These are phyloP conservation scores for Camponotus floridanus DNA, from an alignment of 1,140 invertebrate genomes.

Conservation along the genomic window DNA sequence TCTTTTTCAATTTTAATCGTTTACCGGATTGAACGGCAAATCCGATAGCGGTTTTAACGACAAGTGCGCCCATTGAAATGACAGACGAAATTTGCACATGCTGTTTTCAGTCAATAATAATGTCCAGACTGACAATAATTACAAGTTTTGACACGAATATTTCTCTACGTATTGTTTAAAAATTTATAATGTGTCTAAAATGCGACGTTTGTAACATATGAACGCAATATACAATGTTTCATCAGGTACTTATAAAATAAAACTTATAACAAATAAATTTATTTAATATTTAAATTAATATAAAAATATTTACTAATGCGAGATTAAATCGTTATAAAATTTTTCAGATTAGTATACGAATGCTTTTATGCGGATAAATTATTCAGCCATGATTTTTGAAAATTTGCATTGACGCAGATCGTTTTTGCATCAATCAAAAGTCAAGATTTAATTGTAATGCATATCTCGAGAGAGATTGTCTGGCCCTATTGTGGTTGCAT, in stretches of 20 bases:
- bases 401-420: background rate
- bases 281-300: background rate
- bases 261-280: background rate
- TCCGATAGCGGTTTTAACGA: constrained; percentile 54
- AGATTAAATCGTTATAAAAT: background rate
- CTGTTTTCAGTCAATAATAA: constrained; percentile 42
- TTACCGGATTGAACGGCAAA: constrained; percentile 40
- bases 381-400: background rate
- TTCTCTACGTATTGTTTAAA: constrained; percentile 46
- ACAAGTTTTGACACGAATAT: constrained; percentile 52
- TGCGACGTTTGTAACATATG: background rate
- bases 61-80: constrained; percentile 46
- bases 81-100: constrained; percentile 53
- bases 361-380: background rate
- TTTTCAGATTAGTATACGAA: no score
- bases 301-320: background rate
- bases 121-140: constrained; percentile 46
- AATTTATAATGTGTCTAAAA: background rate
- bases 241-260: background rate
- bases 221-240: background rate
- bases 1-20: constrained; percentile 51
- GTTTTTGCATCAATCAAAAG: background rate
- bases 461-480: background rate
- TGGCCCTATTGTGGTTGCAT: constrained; percentile 9
- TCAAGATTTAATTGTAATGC: constrained; percentile 4